Evolutionary conservation across 2,888 invertebrate species (phyloP), one percentile per base, ranked within the genome.

Genomic region (Pristionchus mayeri): DNA sequence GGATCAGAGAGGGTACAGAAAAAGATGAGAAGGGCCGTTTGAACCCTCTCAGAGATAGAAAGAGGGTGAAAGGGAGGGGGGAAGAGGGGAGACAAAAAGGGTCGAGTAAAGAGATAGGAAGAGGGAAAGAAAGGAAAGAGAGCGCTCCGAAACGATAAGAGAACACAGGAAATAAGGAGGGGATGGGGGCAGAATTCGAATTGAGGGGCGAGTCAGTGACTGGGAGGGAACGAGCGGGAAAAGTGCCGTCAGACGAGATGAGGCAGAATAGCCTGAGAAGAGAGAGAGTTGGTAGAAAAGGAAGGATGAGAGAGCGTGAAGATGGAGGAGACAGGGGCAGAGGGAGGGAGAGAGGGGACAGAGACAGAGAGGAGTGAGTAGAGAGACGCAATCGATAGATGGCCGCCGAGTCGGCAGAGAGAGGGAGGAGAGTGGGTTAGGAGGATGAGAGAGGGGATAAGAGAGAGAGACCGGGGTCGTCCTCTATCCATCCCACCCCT

Each of bases 371-470:
- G 52, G 79, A n/a, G 75, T 24, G 40, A 50, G 24, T 18, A n/a
- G 54, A 52, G 79, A 54, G 57, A 54, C 52, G 80, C 80, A 80
- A 80, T 80, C 80, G 80, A 80, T 80, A 57, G 80, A 80, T 52
- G 52, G 80, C 37, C 78, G 50, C 50, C 52, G 37, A 40, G 67
- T 34, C 7, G 63, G 21, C 30, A 34, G 67, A 16, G 9, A 63
- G 27, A 63, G 34, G 27, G 24, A 24, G 57, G 57, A 3, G 37
- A 24, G 71, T 27, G 40, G 71, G 40, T 37, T 7, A 40, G 67
- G 67, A n/a, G 67, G 67, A 67, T 21, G 37, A 67, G 16, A 54
- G 67, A 40, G 67, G 67, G 67, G 67, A 67, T 67, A 67, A 67
- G 67, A 34, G 52, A 78, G 79, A 52, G 54, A 80, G 80, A 57